Conservation (phyloP, 2,888 invertebrate species). For the Polyploca ridens region DNA sequence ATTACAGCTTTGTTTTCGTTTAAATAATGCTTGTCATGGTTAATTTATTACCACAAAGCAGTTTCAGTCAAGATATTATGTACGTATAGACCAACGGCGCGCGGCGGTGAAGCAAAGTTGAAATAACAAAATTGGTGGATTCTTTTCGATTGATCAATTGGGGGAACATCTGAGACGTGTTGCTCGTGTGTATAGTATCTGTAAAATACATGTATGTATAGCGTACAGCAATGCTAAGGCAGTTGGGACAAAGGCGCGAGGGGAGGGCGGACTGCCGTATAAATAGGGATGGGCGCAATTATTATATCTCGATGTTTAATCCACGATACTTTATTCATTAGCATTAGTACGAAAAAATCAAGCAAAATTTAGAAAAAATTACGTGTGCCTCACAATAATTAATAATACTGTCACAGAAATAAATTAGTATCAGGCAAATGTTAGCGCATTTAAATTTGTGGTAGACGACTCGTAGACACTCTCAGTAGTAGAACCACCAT, state of each 20-base stretch:
- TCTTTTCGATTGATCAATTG: slow-evolving; percentile 28
- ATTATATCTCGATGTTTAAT: slow-evolving; percentile 10
- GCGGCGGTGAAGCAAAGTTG: slow-evolving; percentile 12
- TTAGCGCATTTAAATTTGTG: no score
- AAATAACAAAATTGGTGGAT: slow-evolving; percentile 15
- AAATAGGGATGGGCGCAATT: slow-evolving; percentile 27
- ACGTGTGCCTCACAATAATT: background rate
- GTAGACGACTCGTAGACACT: no score
- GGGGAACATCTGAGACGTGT: slow-evolving; percentile 25
- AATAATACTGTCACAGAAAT: no score
- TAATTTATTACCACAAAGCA: slow-evolving; percentile 16
- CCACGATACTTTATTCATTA: background rate
- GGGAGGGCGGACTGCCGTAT: slow-evolving; percentile 31
- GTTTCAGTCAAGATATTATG: slow-evolving; percentile 1
- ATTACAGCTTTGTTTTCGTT: slow-evolving; percentile 5
- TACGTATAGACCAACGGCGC: background rate
- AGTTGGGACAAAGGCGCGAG: slow-evolving; percentile 29
- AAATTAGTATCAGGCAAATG: no score
- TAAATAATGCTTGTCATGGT: slow-evolving; percentile 14
- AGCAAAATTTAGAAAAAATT: background rate
- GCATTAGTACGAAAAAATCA: background rate
- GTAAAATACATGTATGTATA: slow-evolving; percentile 22
- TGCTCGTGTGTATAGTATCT: slow-evolving; percentile 19
- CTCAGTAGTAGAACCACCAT: background rate
- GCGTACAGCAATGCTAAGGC: slow-evolving; percentile 29